phyloP scores from a whole-genome alignment of 2,888 invertebrate genomes.

The Mesochorus sp. region DNA sequence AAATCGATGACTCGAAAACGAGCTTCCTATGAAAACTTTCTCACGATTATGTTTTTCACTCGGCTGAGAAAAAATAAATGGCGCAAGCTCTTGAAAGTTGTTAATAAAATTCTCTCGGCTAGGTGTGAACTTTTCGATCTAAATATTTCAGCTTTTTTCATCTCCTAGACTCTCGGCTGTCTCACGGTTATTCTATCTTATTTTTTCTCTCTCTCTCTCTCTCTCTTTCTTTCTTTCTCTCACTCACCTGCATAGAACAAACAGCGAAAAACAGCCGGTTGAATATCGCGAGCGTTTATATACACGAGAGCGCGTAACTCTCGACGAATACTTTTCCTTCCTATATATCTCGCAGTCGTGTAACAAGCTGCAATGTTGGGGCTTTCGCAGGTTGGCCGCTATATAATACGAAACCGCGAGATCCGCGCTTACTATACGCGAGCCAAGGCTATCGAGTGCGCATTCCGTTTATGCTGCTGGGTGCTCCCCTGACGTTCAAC shows the following conservation, averaged over 20 bases:
- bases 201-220: not conserved
- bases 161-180: not conserved
- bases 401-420: slow-evolving; percentile 33
- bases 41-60: too few species aligned
- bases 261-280: slow-evolving; percentile 1
- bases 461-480: slow-evolving; percentile 68
- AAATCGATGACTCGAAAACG: too few species aligned
- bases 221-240: too few species aligned
- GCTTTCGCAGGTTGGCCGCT: not conserved
- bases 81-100: too few species aligned
- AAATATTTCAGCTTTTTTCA: not conserved
- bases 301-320: slow-evolving; percentile 53
- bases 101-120: too few species aligned
- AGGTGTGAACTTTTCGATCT: not conserved
- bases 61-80: too few species aligned
- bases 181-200: not conserved
- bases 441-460: slow-evolving; percentile 80
- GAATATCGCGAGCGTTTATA: slow-evolving; percentile 23
- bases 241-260: not conserved
- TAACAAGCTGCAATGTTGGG: slow-evolving; percentile 28
- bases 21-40: too few species aligned
- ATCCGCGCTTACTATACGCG: slow-evolving; percentile 68
- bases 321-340: slow-evolving; percentile 68
- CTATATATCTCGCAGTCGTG: slow-evolving; percentile 26
- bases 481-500: too few species aligned